phyloP scores from a whole-genome alignment of 2,113 vertebrate genomes.

The Anolis carolinensis region DNA sequence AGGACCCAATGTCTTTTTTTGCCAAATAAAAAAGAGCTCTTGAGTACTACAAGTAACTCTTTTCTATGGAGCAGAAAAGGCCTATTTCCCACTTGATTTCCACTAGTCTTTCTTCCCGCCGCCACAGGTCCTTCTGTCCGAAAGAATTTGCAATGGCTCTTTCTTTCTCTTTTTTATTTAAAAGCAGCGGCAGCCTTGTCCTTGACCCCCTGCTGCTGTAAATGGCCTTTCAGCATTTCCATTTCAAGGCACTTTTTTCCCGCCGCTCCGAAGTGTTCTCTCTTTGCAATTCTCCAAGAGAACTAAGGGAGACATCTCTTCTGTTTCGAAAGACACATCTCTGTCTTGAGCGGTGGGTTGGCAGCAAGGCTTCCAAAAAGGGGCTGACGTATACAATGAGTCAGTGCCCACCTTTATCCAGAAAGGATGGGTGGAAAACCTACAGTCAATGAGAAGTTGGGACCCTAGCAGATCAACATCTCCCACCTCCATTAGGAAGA shows the following conservation, averaged over 20 bases:
- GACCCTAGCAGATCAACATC: neutral
- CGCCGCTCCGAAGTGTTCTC: conserved; percentile 50
- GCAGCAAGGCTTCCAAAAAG: too few relatives aligned
- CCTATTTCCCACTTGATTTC: conserved; percentile 7
- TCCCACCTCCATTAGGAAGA: too few relatives aligned
- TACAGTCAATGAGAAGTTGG: neutral
- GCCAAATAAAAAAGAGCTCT: neutral
- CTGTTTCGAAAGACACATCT: neutral
- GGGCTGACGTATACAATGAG: neutral
- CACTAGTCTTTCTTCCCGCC: conserved; percentile 49
- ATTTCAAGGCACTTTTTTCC: conserved; percentile 59
- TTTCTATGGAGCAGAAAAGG: neutral
- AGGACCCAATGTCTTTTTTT: too few relatives aligned
- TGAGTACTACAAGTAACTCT: conserved; percentile 4
- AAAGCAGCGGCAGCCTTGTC: conserved; percentile 53
- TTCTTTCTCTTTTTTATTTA: conserved; percentile 53
- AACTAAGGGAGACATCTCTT: conserved; percentile 44
- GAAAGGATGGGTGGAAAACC: neutral
- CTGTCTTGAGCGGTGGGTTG: neutral
- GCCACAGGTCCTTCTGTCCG: conserved; percentile 49
- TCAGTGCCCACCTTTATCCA: neutral
- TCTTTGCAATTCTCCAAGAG: conserved; percentile 32
- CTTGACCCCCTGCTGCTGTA: conserved; percentile 55
- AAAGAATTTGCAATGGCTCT: conserved; percentile 63
- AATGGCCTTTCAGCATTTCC: conserved; percentile 66